Base-by-base conservation (phyloP, 2,113 vertebrate genomes). In the Regulus satrapa region DNA sequence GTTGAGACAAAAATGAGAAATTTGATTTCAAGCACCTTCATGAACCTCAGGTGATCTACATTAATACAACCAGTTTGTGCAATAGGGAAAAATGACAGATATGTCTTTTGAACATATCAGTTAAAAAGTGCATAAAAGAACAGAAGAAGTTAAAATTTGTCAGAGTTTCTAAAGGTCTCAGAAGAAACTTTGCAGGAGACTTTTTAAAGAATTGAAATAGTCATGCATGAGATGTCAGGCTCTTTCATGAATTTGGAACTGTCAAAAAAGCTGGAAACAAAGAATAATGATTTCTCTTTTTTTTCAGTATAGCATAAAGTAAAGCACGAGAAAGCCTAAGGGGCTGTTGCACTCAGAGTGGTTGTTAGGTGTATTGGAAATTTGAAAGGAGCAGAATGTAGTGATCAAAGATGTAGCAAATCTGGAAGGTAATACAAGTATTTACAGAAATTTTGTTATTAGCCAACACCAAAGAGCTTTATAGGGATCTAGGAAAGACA, bases 171-270 rank as follows among this genome's bases (percentile, higher is more conserved):
- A 88, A 85, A 83, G 52, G 38, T 67, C 51, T 95, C 34, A 55
- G 55, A 63, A 67, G 48, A 93, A 66, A 63, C 67, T 71, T 93
- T 94, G 63, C 46, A 55, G 72, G 46, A 73, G 21, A 73, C 15
- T 83, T 94, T 94, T 88, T 40, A 59, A 85, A 92, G 55, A 92
- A 76, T 74, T 67, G n/a, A 94, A 83, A 73, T 41, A 80, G 45
- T 62, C 67, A 80, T 36, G 28, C 20, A 55, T 82, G 67, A 88
- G 46, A 36, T 72, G 14, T 73, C 58, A 62, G 49, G 18, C n/a
- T 84, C 52, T 90, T 62, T 56, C 59, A 76, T 69, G 26, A 80
- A 77, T 90, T 90, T 80, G 55, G 25, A 88, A 64, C 71, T 63
- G 67, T 74, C 78, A 77, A 19, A 92, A 88, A 88, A 55, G 23